Conservation (phyloP, 2,797 vertebrate genomes). For the Limnodromus scolopaceus region DNA sequence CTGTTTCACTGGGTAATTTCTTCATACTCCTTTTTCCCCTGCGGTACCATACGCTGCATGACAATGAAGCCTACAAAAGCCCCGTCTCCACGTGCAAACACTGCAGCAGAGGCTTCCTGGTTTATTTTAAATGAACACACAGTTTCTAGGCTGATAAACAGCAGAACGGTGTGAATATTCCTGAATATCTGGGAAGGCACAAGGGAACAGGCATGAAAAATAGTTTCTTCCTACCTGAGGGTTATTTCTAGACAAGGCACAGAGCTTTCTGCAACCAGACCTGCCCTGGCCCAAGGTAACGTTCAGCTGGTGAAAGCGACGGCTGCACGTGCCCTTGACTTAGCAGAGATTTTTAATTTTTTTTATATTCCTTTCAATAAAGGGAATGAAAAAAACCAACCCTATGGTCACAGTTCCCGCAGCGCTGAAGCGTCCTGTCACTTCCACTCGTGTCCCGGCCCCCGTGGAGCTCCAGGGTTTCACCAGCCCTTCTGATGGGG, state of each 20-base stretch:
- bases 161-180: neutral
- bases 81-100: neutral
- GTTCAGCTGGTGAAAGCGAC: accelerated
- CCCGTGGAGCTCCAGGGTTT: neutral
- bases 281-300: neutral
- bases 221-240: neutral
- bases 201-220: neutral
- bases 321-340: neutral
- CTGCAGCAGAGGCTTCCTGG: neutral
- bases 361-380: neutral
- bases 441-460: neutral
- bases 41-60: neutral
- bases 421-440: neutral
- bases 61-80: neutral
- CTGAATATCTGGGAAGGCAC: neutral
- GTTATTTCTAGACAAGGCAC: neutral
- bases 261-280: neutral
- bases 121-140: neutral
- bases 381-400: neutral
- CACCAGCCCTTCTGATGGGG: neutral
- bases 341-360: neutral
- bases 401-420: neutral
- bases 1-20: neutral
- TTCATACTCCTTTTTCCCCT: neutral
- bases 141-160: neutral